phyloP scores from a whole-genome alignment of 2,888 invertebrate species.

The Mimachlamys varia region DNA sequence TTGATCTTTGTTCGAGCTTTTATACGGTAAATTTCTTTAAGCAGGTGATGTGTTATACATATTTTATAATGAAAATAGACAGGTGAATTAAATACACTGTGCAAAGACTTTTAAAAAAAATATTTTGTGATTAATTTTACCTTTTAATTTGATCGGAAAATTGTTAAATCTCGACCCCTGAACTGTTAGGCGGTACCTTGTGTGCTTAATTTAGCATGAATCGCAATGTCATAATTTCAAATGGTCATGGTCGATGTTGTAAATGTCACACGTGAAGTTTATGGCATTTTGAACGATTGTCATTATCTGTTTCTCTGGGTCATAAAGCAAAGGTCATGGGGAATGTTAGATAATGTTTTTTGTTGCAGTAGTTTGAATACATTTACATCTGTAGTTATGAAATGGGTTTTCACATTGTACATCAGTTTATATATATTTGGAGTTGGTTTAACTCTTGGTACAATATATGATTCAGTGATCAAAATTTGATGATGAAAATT shows the following conservation, averaged over 20 bases:
- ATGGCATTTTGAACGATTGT: slow-evolving; percentile 3
- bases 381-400: neutral
- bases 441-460: no score
- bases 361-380: neutral
- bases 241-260: neutral
- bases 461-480: no score
- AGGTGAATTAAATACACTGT: neutral
- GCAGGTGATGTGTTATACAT: neutral
- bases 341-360: neutral
- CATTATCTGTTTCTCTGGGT: neutral
- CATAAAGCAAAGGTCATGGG: neutral
- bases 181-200: neutral
- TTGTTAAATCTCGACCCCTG: neutral
- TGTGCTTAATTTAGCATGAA: neutral
- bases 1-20: neutral
- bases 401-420: no score
- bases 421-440: no score
- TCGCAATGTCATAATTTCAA: neutral
- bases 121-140: neutral
- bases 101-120: neutral
- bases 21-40: neutral
- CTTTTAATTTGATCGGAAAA: neutral
- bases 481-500: no score
- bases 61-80: neutral
- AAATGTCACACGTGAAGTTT: slow-evolving; percentile 1